Conservation (phyloP, 64 coral and sea anemone genomes). For the Catalaphyllia jardinei region DNA sequence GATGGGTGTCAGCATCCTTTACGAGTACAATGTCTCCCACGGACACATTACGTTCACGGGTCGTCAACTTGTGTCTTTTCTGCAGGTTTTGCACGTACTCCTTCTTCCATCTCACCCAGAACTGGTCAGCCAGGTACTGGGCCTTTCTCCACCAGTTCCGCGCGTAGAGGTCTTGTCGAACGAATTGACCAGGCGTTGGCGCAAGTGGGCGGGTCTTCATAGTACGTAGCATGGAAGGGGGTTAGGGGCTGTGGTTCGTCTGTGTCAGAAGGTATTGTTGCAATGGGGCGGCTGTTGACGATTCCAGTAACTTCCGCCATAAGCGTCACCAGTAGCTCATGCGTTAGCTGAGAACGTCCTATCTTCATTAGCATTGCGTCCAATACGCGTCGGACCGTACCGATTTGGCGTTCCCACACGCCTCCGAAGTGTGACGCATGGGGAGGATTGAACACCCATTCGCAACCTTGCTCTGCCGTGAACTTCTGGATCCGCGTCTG, state of each 20-base stretch:
- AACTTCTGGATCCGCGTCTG: not conserved
- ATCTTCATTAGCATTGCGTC: not conserved
- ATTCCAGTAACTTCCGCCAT: not conserved
- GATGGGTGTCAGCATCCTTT: too few species aligned
- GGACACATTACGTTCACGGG: too few species aligned
- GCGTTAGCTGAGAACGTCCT: not conserved
- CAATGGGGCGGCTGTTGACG: conserved; percentile 10
- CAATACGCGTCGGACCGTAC: not conserved
- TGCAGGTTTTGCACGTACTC: too few species aligned
- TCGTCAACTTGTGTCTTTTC: too few species aligned
- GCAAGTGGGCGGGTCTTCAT: not conserved
- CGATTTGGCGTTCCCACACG: not conserved
- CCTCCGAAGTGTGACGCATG: conserved; percentile 24
- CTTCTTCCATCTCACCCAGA: too few species aligned
- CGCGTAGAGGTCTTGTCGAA: conserved; percentile 6
- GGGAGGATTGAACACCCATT: conserved; percentile 37
- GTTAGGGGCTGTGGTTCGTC: conserved; percentile 4
- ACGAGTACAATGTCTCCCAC: too few species aligned
- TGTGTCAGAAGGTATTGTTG: conserved; percentile 13
- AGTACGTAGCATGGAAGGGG: not conserved
- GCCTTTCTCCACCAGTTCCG: not conserved
- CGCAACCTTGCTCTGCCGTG: too few species aligned
- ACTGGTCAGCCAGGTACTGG: too few species aligned
- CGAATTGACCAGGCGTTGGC: not conserved
- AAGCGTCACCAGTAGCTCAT: not conserved